A percentile compares a stretch with the other conserved stretches of the same genome.
Evolutionary conservation across 2,113 vertebrate species (phyloP).

Genomic region (Sorex araneus): DNA sequence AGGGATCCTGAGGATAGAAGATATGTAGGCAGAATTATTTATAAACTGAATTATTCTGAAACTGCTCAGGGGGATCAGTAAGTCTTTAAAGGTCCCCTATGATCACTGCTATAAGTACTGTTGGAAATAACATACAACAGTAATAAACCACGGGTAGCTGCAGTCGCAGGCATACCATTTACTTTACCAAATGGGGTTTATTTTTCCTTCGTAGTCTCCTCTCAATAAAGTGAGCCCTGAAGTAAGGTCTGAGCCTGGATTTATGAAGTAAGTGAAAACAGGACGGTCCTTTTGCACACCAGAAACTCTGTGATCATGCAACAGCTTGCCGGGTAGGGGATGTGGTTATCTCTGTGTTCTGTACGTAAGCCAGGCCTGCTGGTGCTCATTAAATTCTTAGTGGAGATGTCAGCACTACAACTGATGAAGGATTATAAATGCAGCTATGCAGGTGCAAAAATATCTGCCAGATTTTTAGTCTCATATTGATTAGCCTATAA

Average conservation of each 20-base stretch:
- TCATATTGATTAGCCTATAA: neutral
- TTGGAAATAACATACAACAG: slow-evolving; percentile 70
- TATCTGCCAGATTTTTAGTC: slow-evolving; percentile 49
- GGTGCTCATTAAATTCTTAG: slow-evolving; percentile 71
- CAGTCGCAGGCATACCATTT: slow-evolving; percentile 62
- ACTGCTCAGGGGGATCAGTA: slow-evolving; percentile 69
- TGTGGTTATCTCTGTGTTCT: neutral
- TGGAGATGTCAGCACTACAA: slow-evolving; percentile 37
- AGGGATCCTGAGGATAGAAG: slow-evolving; percentile 65
- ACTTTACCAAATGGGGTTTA: slow-evolving; percentile 76
- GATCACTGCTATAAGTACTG: slow-evolving; percentile 68
- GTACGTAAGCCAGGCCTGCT: slow-evolving; percentile 42
- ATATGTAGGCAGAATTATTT: slow-evolving; percentile 75
- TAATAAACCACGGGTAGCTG: slow-evolving; percentile 74
- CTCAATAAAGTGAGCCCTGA: slow-evolving; percentile 74
- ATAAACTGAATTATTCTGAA: slow-evolving; percentile 71
- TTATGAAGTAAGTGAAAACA: slow-evolving; percentile 67
- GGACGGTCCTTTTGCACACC: neutral
- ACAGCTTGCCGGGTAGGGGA: slow-evolving; percentile 22
- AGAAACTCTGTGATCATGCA: slow-evolving; percentile 1
- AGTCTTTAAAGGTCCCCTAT: slow-evolving; percentile 70
- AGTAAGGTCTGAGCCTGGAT: slow-evolving; percentile 76
- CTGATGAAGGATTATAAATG: slow-evolving; percentile 30
- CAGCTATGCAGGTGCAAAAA: slow-evolving; percentile 45
- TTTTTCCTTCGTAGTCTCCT: slow-evolving; percentile 72